phyloP scores from a whole-genome alignment of 2,113 vertebrate genomes.

The Indicator indicator region DNA sequence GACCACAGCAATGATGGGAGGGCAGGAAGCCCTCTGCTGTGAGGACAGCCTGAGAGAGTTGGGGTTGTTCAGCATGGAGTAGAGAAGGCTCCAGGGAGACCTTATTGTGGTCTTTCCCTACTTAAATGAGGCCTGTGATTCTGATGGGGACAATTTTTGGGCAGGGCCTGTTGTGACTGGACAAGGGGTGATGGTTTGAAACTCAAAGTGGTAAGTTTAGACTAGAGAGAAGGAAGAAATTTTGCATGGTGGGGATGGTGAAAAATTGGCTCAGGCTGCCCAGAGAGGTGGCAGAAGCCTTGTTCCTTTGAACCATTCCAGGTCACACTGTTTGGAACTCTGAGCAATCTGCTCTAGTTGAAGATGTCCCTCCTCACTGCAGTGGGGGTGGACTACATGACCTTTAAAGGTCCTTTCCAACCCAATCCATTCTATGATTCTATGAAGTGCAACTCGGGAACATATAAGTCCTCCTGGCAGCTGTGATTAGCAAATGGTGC shows the following conservation, averaged over 20 bases:
- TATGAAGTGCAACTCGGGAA: neutral
- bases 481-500: neutral
- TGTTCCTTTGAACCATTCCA: neutral
- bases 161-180: neutral
- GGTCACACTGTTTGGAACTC: neutral
- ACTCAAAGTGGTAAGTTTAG: neutral
- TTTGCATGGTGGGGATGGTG: neutral
- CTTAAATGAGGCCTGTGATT: neutral
- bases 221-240: neutral
- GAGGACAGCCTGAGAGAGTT: neutral
- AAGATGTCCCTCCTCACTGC: neutral
- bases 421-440: neutral
- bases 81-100: neutral
- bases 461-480: neutral
- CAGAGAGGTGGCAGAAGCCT: neutral
- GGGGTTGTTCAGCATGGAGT: neutral
- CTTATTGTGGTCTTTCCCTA: neutral
- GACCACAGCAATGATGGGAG: neutral
- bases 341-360: neutral
- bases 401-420: neutral
- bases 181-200: neutral
- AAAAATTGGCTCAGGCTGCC: neutral
- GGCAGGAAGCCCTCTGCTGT: neutral
- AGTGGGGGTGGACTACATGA: neutral
- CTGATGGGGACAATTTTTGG: neutral